These are phyloP conservation scores for Agrilus mali DNA, from an alignment of 2,888 invertebrate genomes.

Conservation along the genomic window DNA sequence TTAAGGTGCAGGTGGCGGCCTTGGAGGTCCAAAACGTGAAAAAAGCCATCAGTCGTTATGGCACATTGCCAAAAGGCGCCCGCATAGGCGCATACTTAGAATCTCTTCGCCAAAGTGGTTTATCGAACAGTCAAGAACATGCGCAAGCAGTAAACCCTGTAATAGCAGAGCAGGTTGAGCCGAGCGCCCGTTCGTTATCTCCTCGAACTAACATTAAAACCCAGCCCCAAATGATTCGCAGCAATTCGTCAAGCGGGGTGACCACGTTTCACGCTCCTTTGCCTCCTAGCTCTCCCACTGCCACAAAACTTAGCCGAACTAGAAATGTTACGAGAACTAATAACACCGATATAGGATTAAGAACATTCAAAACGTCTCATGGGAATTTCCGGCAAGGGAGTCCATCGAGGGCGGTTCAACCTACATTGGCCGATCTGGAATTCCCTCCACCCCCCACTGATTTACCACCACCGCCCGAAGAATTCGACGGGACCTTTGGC, in stretches of 20 bases:
- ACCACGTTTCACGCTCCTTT: slow-evolving; percentile 43
- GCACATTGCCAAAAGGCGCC: slow-evolving; percentile 92
- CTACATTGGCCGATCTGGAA: slow-evolving; percentile 68
- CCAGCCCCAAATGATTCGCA: slow-evolving; percentile 76
- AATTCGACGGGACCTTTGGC: slow-evolving; percentile 34
- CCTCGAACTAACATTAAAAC: slow-evolving; percentile 52
- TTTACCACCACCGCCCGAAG: slow-evolving; percentile 66
- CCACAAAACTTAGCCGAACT: slow-evolving; percentile 44
- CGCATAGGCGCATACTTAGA: slow-evolving; percentile 94
- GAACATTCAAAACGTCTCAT: slow-evolving; percentile 33
- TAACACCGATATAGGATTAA: slow-evolving; percentile 31
- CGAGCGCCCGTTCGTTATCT: slow-evolving; percentile 44
- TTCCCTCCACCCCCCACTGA: slow-evolving; percentile 79
- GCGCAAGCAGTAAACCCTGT: slow-evolving; percentile 19
- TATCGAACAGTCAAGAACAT: slow-evolving; percentile 33
- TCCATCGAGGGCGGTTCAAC: slow-evolving; percentile 59
- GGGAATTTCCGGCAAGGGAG: slow-evolving; percentile 45
- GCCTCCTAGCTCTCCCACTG: slow-evolving; percentile 48
- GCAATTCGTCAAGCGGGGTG: slow-evolving; percentile 78
- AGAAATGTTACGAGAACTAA: slow-evolving; percentile 33
- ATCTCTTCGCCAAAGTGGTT: slow-evolving; percentile 73
- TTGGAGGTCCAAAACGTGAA: slow-evolving; percentile 93
- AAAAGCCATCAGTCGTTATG: slow-evolving; percentile 87
- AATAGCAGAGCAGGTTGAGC: slow-evolving; percentile 28
- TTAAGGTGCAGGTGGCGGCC: slow-evolving; percentile 73